phyloP scores from a whole-genome alignment of 2,113 vertebrate genomes.

The Callaeas wilsoni region DNA sequence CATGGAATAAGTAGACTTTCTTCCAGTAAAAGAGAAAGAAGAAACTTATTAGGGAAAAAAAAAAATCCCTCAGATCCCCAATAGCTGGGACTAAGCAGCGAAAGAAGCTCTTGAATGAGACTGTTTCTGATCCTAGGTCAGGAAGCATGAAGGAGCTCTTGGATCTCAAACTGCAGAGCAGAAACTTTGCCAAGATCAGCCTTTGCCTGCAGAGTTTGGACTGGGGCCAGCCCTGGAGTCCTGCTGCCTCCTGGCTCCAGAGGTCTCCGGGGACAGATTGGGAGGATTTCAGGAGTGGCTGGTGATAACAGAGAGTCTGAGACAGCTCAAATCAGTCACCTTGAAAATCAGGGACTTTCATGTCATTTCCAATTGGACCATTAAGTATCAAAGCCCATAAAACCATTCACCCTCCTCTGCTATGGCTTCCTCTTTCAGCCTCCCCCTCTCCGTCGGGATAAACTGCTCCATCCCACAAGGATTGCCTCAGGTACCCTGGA shows the following conservation, averaged over 20 bases:
- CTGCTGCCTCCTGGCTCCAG: not conserved
- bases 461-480: not conserved
- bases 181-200: slow-evolving; percentile 27
- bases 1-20: not conserved
- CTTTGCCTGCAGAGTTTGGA: not conserved
- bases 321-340: slow-evolving; percentile 11
- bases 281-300: not conserved
- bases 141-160: slow-evolving; percentile 17
- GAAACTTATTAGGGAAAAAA: not conserved
- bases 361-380: not conserved
- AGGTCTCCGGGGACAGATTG: not conserved
- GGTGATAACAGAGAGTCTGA: not conserved
- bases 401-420: not conserved
- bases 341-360: not conserved
- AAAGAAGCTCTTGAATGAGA: not conserved
- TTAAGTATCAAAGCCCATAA: slow-evolving; percentile 23
- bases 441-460: not conserved
- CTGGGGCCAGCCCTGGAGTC: not conserved
- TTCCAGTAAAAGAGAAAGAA: not conserved
- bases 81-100: not conserved
- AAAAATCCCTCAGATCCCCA: not conserved
- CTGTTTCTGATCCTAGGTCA: not conserved
- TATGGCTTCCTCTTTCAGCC: not conserved
- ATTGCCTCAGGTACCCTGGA: not conserved
- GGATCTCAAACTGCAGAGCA: not conserved